phyloP scores from a whole-genome alignment of 2,113 vertebrate species.

The Neodon shergylaensis region DNA sequence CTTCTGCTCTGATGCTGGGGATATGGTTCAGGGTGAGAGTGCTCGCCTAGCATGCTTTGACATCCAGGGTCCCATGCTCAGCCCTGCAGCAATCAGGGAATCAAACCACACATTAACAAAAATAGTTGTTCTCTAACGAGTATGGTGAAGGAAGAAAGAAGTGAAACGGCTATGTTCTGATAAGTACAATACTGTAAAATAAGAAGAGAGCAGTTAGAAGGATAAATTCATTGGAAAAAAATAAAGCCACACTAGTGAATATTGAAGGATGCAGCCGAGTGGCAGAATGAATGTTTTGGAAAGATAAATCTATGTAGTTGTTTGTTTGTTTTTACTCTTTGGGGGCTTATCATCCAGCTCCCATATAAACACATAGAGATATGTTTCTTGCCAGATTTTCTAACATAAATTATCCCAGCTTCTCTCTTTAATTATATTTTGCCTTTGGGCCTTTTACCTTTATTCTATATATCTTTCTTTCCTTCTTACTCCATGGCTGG shows the following conservation, averaged over 20 bases:
- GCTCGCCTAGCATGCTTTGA: not conserved
- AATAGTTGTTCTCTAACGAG: not conserved
- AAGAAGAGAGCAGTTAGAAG: not conserved
- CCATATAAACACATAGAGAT: not conserved
- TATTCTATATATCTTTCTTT: not conserved
- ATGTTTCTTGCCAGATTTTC: not conserved
- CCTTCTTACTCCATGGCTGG: not conserved
- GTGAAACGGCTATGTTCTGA: not conserved
- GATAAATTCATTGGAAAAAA: not conserved
- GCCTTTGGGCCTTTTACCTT: not conserved
- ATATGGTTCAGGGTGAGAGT: not conserved
- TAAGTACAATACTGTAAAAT: not conserved
- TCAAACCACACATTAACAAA: not conserved
- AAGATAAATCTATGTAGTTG: not conserved
- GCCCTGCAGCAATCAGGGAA: not conserved
- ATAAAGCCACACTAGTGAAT: not conserved
- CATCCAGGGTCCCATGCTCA: not conserved
- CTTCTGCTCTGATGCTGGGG: not conserved
- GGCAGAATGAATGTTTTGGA: not conserved
- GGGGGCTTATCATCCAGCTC: not conserved
- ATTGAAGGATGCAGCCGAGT: not conserved
- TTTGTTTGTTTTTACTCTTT: not conserved
- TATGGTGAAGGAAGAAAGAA: not conserved
- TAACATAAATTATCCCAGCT: not conserved
- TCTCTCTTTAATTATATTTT: not conserved